Evolutionary conservation across 2,888 invertebrate species (phyloP).

Genomic region (Pristionchus exspectatus): DNA sequence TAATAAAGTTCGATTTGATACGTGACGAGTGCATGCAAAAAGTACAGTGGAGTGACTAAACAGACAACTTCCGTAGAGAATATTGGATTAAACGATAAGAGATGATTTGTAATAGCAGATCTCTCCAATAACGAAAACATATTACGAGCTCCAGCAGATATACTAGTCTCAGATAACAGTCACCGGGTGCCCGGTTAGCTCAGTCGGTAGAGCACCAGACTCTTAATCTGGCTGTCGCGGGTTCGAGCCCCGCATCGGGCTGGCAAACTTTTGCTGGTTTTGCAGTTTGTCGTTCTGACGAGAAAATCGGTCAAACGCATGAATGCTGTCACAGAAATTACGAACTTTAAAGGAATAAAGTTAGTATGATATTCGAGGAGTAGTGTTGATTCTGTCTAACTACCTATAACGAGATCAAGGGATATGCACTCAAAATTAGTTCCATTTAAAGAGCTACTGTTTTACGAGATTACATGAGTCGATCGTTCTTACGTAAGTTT

Average conservation of each 20-base stretch:
- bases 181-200: slow-evolving; percentile 72
- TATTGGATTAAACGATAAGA: not conserved
- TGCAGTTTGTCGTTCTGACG: too few relatives aligned
- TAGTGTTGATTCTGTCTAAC: not conserved
- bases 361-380: too few relatives aligned
- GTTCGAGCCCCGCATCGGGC: slow-evolving; percentile 78
- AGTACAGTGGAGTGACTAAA: not conserved
- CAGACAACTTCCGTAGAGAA: not conserved
- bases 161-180: too few relatives aligned
- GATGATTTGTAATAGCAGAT: not conserved
- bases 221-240: slow-evolving; percentile 78
- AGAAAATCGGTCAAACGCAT: too few relatives aligned
- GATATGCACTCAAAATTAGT: too few relatives aligned
- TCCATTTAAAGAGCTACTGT: too few relatives aligned
- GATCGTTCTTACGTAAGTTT: not conserved
- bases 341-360: too few relatives aligned
- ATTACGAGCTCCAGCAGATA: too few relatives aligned
- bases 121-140: too few relatives aligned
- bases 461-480: not conserved
- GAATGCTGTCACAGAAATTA: too few relatives aligned
- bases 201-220: slow-evolving; percentile 78
- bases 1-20: slow-evolving; percentile 43
- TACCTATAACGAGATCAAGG: not conserved
- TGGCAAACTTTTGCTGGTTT: slow-evolving; percentile 45
- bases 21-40: not conserved